Base-by-base conservation (phyloP, 2,797 vertebrate genomes). In the Urocyon cinereoargenteus region DNA sequence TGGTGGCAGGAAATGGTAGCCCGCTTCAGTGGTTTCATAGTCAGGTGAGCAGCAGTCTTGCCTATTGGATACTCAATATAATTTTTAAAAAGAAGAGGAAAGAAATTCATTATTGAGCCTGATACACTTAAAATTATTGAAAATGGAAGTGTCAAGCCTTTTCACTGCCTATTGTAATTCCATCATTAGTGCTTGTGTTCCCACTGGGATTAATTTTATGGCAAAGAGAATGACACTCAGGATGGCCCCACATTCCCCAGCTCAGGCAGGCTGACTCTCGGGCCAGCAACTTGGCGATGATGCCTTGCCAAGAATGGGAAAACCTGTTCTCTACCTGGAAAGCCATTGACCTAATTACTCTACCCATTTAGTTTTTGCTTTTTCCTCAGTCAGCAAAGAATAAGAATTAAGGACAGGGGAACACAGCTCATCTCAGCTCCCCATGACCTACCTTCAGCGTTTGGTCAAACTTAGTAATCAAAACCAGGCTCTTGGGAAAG, bases 301-400 rank as follows among this genome's bases (percentile, higher is more conserved):
- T 9, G 68, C 73, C 55, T 57, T 83, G 55, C 49, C 40, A 40
- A n/a, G 49, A 62, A 57, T n/a, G n/a, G 85, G 28, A 19, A 92
- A 95, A 94, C 86, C 95, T 94, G 86, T 88, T 94, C 93, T 75
- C 91, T 40, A 36, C 68, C 40, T 57, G 91, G 66, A 92, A 91
- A 95, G 34, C n/a, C 57, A 45, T 34, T 86, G 95, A 93, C 95
- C 90, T 90, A 59, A 53, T 96, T 94, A 89, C 51, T 78, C 36
- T 61, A 66, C 84, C n/a, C 72, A 7, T 5, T 10, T 31, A 78
- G 31, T 78, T 85, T 86, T 86, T 34, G 45, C 40, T 91, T 91
- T 93, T n/a, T 68, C 26, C 59, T 16, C 73, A 36, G 51, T 97
- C 96, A 97, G 90, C 97, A 97, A 89, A 93, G 78, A 93, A 66